Conservation (phyloP, 1,140 invertebrate species). For the Camponotus pennsylvanicus region DNA sequence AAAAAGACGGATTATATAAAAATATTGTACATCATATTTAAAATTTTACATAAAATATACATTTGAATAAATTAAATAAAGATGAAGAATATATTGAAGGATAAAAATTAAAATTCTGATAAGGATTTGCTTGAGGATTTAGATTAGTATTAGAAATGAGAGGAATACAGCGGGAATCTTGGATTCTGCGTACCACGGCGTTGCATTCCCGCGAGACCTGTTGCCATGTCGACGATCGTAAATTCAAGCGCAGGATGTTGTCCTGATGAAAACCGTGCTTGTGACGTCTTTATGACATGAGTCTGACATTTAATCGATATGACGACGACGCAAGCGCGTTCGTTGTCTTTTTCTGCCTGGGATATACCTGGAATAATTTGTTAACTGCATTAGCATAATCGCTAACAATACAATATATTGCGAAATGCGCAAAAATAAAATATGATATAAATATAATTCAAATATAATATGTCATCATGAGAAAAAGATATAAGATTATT, state of each 20-base stretch:
- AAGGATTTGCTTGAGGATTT: background rate
- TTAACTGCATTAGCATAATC: background rate
- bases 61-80: background rate
- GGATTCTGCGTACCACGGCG: slow-evolving; percentile 46
- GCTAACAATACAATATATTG: background rate
- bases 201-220: slow-evolving; percentile 77
- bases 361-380: background rate
- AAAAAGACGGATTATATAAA: background rate
- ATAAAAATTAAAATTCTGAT: background rate
- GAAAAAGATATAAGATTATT: background rate
- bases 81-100: background rate
- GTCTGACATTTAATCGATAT: slow-evolving; percentile 86
- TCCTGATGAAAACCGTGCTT: slow-evolving; percentile 86
- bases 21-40: background rate
- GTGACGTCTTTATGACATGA: slow-evolving; percentile 86
- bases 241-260: slow-evolving; percentile 85
- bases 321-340: slow-evolving; percentile 73
- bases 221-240: slow-evolving; percentile 82
- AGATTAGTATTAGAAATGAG: background rate
- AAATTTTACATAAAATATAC: background rate
- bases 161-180: background rate
- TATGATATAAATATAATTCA: background rate
- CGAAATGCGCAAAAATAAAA: background rate
- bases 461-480: background rate
- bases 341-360: background rate